Evolutionary conservation across 1,140 invertebrate genomes (phyloP), one percentile per base, ranked within the genome.

Genomic region (Sipha flava): DNA sequence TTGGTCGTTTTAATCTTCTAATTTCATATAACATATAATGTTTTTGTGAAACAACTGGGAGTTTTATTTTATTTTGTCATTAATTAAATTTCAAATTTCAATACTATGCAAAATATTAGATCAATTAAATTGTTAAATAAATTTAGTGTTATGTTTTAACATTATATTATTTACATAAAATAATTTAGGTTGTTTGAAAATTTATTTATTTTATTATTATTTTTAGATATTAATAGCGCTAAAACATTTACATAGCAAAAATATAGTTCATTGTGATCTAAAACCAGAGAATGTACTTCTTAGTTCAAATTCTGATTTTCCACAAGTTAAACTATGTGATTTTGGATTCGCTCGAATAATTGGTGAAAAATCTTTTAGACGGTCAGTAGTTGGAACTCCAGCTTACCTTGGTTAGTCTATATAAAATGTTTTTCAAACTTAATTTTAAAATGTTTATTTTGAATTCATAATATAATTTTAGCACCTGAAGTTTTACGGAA

Each of bases 281-380:
- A 99, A 99, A 86, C 98, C 98, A 16, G 96, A 98, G 86, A 99
- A 99, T 87, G 98, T 99, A 7, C 87, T 99, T 49, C 89, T 99
- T 34, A 96, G 95, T 80, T 94, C 93, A 9, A 93, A 97, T 86
- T 91, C 91, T 45, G 94, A 97, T 84, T 98, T 97, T 86, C 97
- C 97, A 29, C 97, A 98, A 88, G 96, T 98, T 18, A 99, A 99
- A 87, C 88, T 99, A 12, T 99, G 97, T 87, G 97, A 99, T 89
- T 99, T 99, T 88, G 97, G 97, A 80, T 99, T 98, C 88, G 97
- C 97, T 7, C 87, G 97, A 80, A 99, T 99, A 83, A 99, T 99
- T 85, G 97, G 97, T 14, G 97, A 99, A 88, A 98, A 98, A 85
- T 98, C 95, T 59, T 99, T 99, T 87, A 88, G 97, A 21, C 89